Percentiles rank a stretch among this genome's conserved stretches.
Evolutionary conservation across 2,113 vertebrate species (phyloP).

Genomic region (Erythrocebus patas): DNA sequence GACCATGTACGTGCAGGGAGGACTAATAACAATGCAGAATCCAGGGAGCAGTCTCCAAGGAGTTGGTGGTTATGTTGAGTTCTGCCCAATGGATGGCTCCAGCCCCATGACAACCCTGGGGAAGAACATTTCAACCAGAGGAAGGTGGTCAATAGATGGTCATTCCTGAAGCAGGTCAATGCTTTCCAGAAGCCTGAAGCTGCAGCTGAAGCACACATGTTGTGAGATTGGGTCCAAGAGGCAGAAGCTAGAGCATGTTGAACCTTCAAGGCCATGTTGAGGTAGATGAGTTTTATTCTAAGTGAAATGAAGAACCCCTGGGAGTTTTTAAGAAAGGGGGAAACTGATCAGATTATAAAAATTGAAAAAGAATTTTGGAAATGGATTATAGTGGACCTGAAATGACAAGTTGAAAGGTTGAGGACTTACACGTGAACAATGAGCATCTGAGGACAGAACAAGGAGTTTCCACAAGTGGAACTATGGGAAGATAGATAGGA

Average conservation of each 20-base stretch:
- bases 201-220: not conserved
- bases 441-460: not conserved
- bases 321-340: not conserved
- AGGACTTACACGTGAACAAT: not conserved
- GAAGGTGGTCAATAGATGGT: not conserved
- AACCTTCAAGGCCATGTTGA: not conserved
- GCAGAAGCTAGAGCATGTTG: not conserved
- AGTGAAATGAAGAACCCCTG: not conserved
- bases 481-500: not conserved
- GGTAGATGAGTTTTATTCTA: not conserved
- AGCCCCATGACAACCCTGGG: not conserved
- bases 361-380: not conserved
- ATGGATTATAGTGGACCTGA: not conserved
- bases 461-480: not conserved
- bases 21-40: not conserved
- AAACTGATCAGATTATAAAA: not conserved
- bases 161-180: not conserved
- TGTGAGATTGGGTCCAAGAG: not conserved
- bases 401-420: not conserved
- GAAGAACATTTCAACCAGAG: not conserved
- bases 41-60: not conserved
- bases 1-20: not conserved
- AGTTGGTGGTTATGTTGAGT: not conserved
- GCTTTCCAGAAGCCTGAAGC: not conserved
- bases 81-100: not conserved